phyloP scores from a whole-genome alignment of 2,888 invertebrate species.

The Morpho helenor region DNA sequence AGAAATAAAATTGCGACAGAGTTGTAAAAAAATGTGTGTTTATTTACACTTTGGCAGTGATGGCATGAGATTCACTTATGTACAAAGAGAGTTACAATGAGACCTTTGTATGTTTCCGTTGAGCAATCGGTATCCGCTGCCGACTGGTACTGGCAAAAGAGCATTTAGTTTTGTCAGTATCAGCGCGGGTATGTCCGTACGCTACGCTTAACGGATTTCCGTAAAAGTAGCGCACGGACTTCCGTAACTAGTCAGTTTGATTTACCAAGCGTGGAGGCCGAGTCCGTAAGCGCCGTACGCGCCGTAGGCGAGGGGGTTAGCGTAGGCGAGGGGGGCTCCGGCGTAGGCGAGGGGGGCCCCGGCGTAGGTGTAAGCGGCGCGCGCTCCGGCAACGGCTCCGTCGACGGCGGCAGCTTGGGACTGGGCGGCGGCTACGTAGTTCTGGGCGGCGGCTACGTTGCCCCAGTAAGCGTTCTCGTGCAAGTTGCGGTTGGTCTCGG shows the following conservation, averaged over 20 bases:
- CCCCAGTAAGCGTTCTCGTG: slow-evolving; percentile 72
- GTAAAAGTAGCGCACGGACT: slow-evolving; percentile 12
- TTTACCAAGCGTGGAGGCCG: slow-evolving; percentile 59
- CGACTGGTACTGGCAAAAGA: slow-evolving; percentile 6
- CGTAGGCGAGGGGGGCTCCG: slow-evolving; percentile 31
- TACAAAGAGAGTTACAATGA: slow-evolving; percentile 78
- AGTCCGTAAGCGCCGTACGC: slow-evolving; percentile 23
- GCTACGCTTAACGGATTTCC: slow-evolving; percentile 3
- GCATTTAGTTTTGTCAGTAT: slow-evolving; percentile 10
- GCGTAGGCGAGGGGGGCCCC: slow-evolving; percentile 33
- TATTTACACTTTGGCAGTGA: slow-evolving; percentile 79
- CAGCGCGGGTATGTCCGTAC: slow-evolving; percentile 15
- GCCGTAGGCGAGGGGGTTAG: slow-evolving; percentile 29
- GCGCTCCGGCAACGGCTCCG: slow-evolving; percentile 49
- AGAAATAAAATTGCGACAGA: slow-evolving; percentile 13
- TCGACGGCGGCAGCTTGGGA: slow-evolving; percentile 62
- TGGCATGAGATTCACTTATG: slow-evolving; percentile 65
- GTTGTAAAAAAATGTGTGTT: slow-evolving; percentile 56
- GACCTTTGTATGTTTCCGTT: slow-evolving; percentile 55
- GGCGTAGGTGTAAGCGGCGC: slow-evolving; percentile 32
- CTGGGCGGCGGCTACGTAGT: slow-evolving; percentile 66
- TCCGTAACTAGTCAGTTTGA: slow-evolving; percentile 4
- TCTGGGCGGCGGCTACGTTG: slow-evolving; percentile 60
- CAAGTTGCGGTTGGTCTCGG: slow-evolving; percentile 60
- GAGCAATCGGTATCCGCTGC: slow-evolving; percentile 47